Evolutionary conservation across 2,888 invertebrate genomes (phyloP).

Genomic region (Gortyna flavago): DNA sequence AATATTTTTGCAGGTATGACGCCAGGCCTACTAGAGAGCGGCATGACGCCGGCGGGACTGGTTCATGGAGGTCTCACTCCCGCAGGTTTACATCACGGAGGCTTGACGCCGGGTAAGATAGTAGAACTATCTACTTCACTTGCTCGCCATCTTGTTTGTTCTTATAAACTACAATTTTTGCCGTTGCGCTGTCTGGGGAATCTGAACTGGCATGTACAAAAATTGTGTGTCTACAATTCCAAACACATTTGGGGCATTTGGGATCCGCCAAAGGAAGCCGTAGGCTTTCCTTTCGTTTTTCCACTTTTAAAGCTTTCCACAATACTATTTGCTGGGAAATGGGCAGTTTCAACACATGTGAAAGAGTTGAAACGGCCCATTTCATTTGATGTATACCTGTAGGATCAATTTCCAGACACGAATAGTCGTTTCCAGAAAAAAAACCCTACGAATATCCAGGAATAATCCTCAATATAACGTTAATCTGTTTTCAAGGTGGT

Average conservation of each 20-base stretch:
- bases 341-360: neutral
- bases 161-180: neutral
- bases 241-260: neutral
- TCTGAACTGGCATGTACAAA: neutral
- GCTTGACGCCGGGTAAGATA: conserved; percentile 81
- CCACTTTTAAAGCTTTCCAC: neutral
- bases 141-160: neutral
- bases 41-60: conserved; percentile 79
- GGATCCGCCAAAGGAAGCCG: neutral
- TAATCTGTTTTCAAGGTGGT: conserved; percentile 43
- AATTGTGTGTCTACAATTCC: neutral
- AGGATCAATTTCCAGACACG: neutral
- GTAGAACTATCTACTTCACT: neutral
- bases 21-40: conserved; percentile 78
- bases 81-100: conserved; percentile 84
- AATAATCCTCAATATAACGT: neutral
- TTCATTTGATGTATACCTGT: neutral
- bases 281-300: neutral
- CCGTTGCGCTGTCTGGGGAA: neutral
- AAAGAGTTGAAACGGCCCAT: neutral
- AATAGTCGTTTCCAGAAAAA: neutral
- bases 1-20: conserved; percentile 74
- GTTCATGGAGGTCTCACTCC: conserved; percentile 86
- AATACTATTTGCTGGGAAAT: neutral
- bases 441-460: neutral